A percentile compares a stretch with the other conserved stretches of the same genome.
phyloP scores from a whole-genome alignment of 2,113 vertebrate species.

The Amblyornis subalaris region DNA sequence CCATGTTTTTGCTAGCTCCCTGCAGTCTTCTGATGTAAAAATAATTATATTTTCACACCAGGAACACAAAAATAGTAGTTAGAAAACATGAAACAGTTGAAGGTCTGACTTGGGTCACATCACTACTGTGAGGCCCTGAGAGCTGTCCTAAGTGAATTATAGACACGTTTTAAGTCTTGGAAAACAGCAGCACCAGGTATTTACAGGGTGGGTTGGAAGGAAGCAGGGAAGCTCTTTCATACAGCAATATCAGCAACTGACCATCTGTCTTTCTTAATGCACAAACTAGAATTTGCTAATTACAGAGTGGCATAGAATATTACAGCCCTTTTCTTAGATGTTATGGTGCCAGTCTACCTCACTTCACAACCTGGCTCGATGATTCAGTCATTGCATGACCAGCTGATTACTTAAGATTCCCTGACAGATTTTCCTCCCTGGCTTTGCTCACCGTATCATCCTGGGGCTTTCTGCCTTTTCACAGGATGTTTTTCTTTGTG shows the following conservation, averaged over 20 bases:
- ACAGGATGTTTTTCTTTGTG: neutral
- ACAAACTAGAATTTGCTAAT: constrained; percentile 35
- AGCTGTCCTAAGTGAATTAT: neutral
- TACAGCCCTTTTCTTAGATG: constrained; percentile 64
- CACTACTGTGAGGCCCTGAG: neutral
- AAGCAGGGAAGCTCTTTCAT: neutral
- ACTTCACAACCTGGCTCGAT: constrained; percentile 37
- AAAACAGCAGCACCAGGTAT: neutral
- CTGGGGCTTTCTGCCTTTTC: neutral
- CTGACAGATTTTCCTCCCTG: constrained; percentile 39
- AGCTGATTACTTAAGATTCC: constrained; percentile 63
- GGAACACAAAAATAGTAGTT: neutral
- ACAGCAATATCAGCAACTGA: constrained; percentile 9
- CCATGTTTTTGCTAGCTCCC: neutral
- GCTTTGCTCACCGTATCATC: neutral
- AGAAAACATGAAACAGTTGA: neutral
- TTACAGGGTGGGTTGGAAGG: neutral
- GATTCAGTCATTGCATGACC: constrained; percentile 57
- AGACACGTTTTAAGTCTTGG: neutral
- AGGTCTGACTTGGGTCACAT: neutral
- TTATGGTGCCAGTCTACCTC: constrained; percentile 64
- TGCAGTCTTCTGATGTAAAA: neutral
- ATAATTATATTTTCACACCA: constrained; percentile 30
- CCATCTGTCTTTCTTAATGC: constrained; percentile 2
- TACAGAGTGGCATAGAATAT: constrained; percentile 51